phyloP scores from a whole-genome alignment of 2,113 vertebrate genomes.

The Pomatorhinus ruficollis region DNA sequence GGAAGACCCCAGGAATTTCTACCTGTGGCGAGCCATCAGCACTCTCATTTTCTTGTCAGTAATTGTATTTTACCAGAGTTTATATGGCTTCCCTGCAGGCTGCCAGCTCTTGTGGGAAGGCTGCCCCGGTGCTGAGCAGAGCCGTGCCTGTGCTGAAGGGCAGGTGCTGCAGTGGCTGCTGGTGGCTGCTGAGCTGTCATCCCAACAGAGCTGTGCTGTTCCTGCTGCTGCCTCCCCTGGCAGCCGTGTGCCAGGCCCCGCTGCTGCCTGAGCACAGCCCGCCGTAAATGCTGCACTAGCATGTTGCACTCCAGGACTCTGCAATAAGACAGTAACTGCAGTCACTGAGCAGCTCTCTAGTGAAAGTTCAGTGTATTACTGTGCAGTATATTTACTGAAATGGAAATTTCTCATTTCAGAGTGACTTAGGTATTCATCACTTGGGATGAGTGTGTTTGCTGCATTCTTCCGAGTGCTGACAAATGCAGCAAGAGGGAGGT shows the following conservation, averaged over 20 bases:
- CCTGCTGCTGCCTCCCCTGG: neutral
- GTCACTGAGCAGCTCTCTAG: neutral
- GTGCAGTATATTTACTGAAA: neutral
- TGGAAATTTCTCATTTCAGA: slow-evolving; percentile 8
- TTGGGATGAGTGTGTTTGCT: neutral
- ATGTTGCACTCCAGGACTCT: neutral
- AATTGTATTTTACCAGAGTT: neutral
- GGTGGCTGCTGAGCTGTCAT: neutral
- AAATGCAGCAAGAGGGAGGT: neutral
- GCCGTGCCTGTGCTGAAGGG: neutral
- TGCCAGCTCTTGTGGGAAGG: neutral
- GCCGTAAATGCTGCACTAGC: neutral
- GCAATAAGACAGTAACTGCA: neutral
- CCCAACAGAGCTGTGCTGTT: neutral
- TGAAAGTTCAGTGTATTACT: neutral
- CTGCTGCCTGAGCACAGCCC: neutral
- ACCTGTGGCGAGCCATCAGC: neutral
- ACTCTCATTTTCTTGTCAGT: neutral
- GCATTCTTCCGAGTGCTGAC: neutral
- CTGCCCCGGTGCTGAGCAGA: neutral
- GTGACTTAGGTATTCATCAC: neutral
- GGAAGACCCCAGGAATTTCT: neutral
- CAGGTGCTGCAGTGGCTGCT: neutral
- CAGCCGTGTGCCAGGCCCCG: neutral
- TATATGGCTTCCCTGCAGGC: neutral